Evolutionary conservation across 1,140 invertebrate genomes (phyloP).

Genomic region (Paraescarpia echinospica): DNA sequence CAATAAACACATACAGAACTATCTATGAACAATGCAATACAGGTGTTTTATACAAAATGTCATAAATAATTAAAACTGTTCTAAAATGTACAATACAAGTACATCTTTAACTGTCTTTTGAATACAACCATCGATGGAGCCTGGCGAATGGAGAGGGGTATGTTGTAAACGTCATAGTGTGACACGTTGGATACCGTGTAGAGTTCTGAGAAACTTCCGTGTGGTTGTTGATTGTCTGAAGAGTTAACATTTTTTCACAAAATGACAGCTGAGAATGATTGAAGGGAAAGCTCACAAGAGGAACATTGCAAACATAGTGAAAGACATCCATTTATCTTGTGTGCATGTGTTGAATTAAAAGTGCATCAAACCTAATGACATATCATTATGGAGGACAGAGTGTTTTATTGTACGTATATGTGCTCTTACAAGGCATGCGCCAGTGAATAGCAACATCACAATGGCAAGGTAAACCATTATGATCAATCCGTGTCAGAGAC

Average conservation of each 20-base stretch:
- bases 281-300: neutral
- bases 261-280: conserved; percentile 1
- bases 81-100: too few species aligned
- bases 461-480: neutral
- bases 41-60: too few species aligned
- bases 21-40: too few species aligned
- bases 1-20: too few species aligned
- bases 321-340: neutral
- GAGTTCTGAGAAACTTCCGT: neutral
- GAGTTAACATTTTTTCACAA: neutral
- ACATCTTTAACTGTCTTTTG: too few species aligned
- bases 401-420: neutral
- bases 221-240: neutral
- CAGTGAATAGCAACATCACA: neutral
- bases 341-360: neutral
- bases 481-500: neutral
- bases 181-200: neutral
- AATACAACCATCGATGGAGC: too few species aligned
- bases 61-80: too few species aligned
- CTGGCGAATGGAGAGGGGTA: too few species aligned
- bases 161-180: neutral
- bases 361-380: neutral
- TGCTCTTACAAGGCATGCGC: neutral
- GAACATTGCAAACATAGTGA: neutral
- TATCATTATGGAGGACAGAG: neutral